Evolutionary conservation across 2,888 invertebrate genomes (phyloP), one percentile per base, ranked within the genome.

Genomic region (Pristionchus entomophagus): DNA sequence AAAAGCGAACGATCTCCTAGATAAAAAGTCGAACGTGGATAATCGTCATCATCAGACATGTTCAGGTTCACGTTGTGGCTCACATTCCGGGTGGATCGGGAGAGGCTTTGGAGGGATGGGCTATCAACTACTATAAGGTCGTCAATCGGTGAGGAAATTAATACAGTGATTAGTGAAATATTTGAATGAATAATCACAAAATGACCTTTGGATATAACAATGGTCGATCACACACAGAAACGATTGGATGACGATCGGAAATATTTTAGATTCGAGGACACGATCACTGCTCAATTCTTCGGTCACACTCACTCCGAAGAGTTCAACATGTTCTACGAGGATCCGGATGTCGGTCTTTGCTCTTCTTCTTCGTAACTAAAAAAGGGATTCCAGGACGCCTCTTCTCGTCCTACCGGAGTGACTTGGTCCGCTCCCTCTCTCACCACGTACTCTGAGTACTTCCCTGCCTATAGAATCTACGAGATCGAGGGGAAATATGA

Each of bases 221-320:
- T n/a, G n/a, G n/a, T n/a, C n/a, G n/a, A n/a, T n/a, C n/a, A n/a
- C n/a, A n/a, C n/a, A n/a, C n/a, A n/a, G n/a, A n/a, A n/a, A n/a
- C n/a, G n/a, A n/a, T n/a, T n/a, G n/a, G n/a, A n/a, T n/a, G n/a
- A n/a, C n/a, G n/a, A n/a, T n/a, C n/a, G n/a, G n/a, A n/a, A n/a
- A n/a, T n/a, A 29, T 29, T 19, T 26, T n/a, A 96, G 96, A 94
- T 97, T 96, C 94, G 95, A 96, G 29, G 95, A 95, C 59, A 96
- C 95, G 38, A 96, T 97, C 84, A 95, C 95, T 0, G 96, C 95
- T 0, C 96, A 97, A 93, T 97, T 97, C 94, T 96, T 96, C 92
- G 97, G 97, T 0, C 97, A 97, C 93, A 97, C 97, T 3, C 97
- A 98, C 94, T 97, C 95, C 92, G 97, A 97, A 94, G 97, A 97